Base-by-base conservation (phyloP, 2,888 invertebrate species). In the Lithophane ornitopus region DNA sequence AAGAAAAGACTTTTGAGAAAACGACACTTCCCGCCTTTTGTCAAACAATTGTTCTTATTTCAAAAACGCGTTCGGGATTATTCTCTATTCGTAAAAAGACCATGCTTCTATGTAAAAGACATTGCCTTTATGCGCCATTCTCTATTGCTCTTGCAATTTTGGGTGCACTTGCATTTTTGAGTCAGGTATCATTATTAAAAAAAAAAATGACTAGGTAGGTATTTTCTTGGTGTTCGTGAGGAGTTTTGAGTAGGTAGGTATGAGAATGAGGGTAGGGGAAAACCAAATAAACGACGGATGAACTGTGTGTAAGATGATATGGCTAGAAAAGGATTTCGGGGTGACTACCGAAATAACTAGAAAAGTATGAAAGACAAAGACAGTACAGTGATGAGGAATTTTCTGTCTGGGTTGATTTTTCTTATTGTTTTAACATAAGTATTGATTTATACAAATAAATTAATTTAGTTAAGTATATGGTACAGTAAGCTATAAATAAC, bases 61-160 rank as follows among this genome's bases (percentile, higher is more conserved):
- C 11, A 26, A 62, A 62, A 54, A 41, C 0, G 34, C 16, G 0
- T 78, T 70, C 19, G 12, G 70, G 52, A 19, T 76, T 34, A 12
- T 63, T 58, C 26, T 26, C 12, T 41, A 22, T 6, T 52, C 28
- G 28, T 63, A 80, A 80, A 78, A 79, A 65, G 2, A 67, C 68
- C 63, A 65, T 19, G 68, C 46, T 68, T 12, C 3, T 14, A 19
- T 59, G 2, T 22, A 28, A 54, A 62, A 62, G 34, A 44, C 7
- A 34, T 9, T 70, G 26, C 9, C 16, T 63, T 14, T 19, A 28
- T 3, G 26, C 62, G n/a, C 3, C 3, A 78, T 58, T 63, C 34
- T 63, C 52, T 39, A 39, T 70, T 34, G 46, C 34, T 34, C 14
- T 78, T 67, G n/a, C n/a, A 49, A 52, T 26, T 22, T 67, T 62